Conservation (phyloP, 2,797 vertebrate species). For the Amblyraja radiata region DNA sequence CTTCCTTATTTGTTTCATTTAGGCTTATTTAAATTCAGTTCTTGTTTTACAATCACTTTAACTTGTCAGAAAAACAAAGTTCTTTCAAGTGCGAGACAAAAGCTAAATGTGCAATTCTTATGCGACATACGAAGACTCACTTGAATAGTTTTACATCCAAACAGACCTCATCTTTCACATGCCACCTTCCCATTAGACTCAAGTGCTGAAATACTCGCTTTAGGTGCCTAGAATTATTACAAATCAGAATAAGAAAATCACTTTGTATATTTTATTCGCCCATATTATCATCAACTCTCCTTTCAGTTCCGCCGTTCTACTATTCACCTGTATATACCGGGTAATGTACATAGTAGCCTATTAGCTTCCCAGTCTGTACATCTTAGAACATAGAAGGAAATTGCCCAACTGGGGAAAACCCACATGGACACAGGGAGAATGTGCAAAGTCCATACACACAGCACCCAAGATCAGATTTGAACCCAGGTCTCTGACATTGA, state of each 20-base stretch:
- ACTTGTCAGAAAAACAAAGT: not conserved
- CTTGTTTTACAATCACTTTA: not conserved
- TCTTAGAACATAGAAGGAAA: no score
- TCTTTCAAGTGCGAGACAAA: not conserved
- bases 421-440: no score
- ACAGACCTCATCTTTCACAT: not conserved
- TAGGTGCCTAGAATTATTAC: not conserved
- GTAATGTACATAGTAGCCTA: no score
- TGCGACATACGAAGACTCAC: not conserved
- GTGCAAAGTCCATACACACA: no score
- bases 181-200: not conserved
- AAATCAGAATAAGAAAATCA: not conserved
- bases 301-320: no score
- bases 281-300: no score
- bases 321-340: no score
- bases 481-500: no score
- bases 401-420: no score
- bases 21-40: not conserved
- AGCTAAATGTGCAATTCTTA: not conserved
- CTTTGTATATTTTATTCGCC: no score
- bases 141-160: not conserved
- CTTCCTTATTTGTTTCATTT: not conserved
- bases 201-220: not conserved
- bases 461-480: no score
- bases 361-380: no score